Conservation (phyloP, 1,140 invertebrate genomes). For the Apolygus lucorum region DNA sequence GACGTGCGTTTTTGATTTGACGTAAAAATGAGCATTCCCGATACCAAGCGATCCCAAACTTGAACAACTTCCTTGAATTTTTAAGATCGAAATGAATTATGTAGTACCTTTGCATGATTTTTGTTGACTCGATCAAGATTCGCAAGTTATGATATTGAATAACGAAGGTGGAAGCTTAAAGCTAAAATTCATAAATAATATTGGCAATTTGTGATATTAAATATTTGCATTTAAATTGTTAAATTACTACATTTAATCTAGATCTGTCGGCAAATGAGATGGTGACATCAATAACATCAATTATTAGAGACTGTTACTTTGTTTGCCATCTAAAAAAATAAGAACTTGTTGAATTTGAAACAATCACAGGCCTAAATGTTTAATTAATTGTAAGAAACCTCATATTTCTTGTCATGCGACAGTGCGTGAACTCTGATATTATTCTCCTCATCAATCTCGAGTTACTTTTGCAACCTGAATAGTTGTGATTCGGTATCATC, state of each 20-base stretch:
- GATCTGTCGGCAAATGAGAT: constrained; percentile 13
- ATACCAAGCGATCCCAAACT: neutral
- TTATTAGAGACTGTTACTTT: constrained; percentile 23
- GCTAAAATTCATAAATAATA: neutral
- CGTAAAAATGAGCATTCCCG: neutral
- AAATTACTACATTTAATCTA: constrained; percentile 6
- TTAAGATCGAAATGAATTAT: neutral
- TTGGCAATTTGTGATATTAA: constrained; percentile 28
- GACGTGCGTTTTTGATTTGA: neutral
- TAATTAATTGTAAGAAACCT: constrained; percentile 18
- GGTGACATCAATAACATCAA: constrained; percentile 20
- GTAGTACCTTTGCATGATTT: neutral
- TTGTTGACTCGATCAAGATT: constrained; percentile 1
- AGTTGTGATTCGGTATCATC: no score
- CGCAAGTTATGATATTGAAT: neutral
- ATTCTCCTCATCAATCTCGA: no score
- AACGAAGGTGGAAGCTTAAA: neutral
- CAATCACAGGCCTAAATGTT: constrained; percentile 26
- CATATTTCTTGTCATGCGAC: no score
- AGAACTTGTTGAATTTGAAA: constrained; percentile 12
- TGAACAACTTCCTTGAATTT: neutral
- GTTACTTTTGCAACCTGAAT: no score
- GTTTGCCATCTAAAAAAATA: constrained; percentile 16
- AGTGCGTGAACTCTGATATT: no score
- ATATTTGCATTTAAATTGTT: constrained; percentile 28